Base-by-base conservation (phyloP, 2,113 vertebrate species). In the Sterna hirundo region DNA sequence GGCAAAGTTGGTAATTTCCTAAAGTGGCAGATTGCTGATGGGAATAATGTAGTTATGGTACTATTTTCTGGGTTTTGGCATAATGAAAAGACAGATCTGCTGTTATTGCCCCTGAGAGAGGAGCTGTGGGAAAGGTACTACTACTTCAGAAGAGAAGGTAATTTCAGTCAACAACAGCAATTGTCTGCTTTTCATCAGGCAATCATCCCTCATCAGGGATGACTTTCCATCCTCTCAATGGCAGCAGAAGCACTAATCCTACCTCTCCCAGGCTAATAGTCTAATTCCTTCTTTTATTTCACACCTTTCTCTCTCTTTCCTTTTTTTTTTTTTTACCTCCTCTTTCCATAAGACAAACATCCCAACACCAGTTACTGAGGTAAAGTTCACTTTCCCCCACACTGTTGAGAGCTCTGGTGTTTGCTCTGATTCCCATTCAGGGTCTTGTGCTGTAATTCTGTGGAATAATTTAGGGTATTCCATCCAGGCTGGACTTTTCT, bases 381-480 rank as follows among this genome's bases (percentile, higher is more conserved):
- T 51, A 21, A 52, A 52, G 49, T 19, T 38, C 5, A 10, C 15
- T 77, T 89, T 42, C 5, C 4, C 6, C 7, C 3, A 13, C 1
- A 9, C 5, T 62, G 2, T 26, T 0, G 0, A 74, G 19, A 65
- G 3, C 4, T 90, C 40, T 66, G 13, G 3, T 47, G 5, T 42
- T 84, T 74, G 7, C 10, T 74, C 5, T 47, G 2, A 1, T 22
- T 66, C 7, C 32, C 15, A 12, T 61, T 61, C 34, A 69, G 22
- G 3, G 13, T 61, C 34, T 62, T 66, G 20, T 52, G 12, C 15
- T 68, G 6, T 32, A 60, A 51, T 88, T 75, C 78, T 25, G 75
- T 46, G 25, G 60, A 84, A 93, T 72, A 52, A 75, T 75, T 93
- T 82, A 36, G 40, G 42, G 5, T 78, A 75, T 91, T 74, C 88